Evolutionary conservation across 2,888 invertebrate genomes (phyloP), one percentile per base, ranked within the genome.

Genomic region (Melanargia galathea): DNA sequence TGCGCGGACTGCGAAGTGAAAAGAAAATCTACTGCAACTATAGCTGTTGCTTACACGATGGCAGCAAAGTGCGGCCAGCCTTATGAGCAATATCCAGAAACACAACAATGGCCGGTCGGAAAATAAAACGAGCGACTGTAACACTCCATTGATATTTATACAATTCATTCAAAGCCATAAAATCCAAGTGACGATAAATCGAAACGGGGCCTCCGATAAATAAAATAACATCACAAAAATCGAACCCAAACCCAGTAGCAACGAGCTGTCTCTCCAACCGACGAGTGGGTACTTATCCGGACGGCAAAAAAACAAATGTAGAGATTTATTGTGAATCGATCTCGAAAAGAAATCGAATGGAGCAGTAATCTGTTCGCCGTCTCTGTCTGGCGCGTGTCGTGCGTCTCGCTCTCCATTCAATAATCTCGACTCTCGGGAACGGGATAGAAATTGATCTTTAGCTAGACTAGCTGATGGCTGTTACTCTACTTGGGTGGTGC

Each of bases 311-410:
- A 77, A 80, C 80, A 71, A 78, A 76, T 71, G 70, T 58, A 70
- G 78, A 84, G 86, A 86, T 86, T 85, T 86, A 86, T 86, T 80
- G 83, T 81, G 80, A 83, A 86, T 86, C 84, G 85, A 87, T 86
- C 85, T 81, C 74, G 77, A 77, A 77, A 83, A 78, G 82, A 80
- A 82, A 86, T 85, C 83, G 81, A 82, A 80, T 79, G 77, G 72
- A 24, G 71, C 76, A 75, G 76, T 80, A 79, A 80, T 79, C 74
- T 75, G 76, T 57, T 57, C 38, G 7, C 69, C 66, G 35, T 81
- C 77, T 68, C 75, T 56, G 48, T 78, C 72, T 5, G 66, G 54
- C 79, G 11, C 59, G 18, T 16, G 52, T 62, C 11, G 8, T 38
- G 64, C 56, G 18, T 81, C 81, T 75, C 78, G 62, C 68, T 79